Evolutionary conservation across 2,113 vertebrate genomes (phyloP).

Genomic region (Delphinapterus leucas): DNA sequence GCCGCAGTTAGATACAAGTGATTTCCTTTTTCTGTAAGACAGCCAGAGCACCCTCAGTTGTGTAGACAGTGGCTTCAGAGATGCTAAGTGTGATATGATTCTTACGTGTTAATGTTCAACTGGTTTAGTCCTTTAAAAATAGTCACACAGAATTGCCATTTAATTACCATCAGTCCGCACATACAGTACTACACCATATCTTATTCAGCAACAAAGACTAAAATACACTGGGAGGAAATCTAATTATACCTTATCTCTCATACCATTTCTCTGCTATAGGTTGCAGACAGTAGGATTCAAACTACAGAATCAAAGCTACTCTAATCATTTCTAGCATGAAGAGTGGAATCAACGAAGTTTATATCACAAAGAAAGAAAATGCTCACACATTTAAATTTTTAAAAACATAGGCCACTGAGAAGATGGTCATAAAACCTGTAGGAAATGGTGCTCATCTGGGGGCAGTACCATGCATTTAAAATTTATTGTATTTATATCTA

Average conservation of each 20-base stretch:
- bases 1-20: neutral
- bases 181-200: neutral
- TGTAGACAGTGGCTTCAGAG: neutral
- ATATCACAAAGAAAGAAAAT: conserved; percentile 14
- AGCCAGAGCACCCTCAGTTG: neutral
- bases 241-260: conserved; percentile 60
- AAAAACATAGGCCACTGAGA: neutral
- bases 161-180: conserved; percentile 58
- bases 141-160: conserved; percentile 44
- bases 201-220: conserved; percentile 53
- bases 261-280: conserved; percentile 5
- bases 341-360: conserved; percentile 2
- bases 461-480: neutral
- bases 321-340: conserved; percentile 20
- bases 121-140: conserved; percentile 53
- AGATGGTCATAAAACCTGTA: neutral
- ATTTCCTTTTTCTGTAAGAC: conserved; percentile 20
- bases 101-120: conserved; percentile 37
- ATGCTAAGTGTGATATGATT: neutral
- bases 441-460: neutral
- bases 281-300: conserved; percentile 24
- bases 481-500: neutral
- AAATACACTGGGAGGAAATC: conserved; percentile 41
- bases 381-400: neutral
- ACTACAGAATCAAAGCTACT: conserved; percentile 37